Base-by-base conservation (phyloP, 2,113 vertebrate species). In the Eidolon helvum region DNA sequence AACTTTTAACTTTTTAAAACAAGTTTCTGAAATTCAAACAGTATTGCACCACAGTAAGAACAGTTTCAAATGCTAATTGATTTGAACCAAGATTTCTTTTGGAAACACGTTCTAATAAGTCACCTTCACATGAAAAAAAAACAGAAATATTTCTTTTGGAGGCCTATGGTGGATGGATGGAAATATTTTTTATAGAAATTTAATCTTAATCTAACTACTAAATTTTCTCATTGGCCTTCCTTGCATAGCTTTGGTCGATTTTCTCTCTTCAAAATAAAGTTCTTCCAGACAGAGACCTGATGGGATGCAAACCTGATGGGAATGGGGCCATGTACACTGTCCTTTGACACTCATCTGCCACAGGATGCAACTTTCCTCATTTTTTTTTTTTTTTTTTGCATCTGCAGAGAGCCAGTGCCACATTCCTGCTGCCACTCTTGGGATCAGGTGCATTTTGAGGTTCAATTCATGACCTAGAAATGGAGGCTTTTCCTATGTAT, bases 211-310 rank as follows among this genome's bases (percentile, higher is more conserved):
- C 35, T 79, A 95, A 93, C 63, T 21, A 93, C 79, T 90, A 63
- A 68, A 71, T 38, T 68, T 95, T 91, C 43, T 79, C 59, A 71
- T 15, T 10, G 26, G 91, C 26, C 18, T 30, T 74, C 48, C 33
- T 40, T 77, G n/a, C 11, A 14, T 2, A 65, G 30, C 16, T 83
- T 65, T 74, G 10, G 53, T 74, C 11, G 10, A 78, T 91, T 74
- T 93, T 68, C 80, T 93, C 43, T 72, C 68, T 90, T 96, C 43
- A 69, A 84, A 95, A 78, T 50, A 85, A 92, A 92, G 45, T 28
- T 50, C 45, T 80, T 88, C 43, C 28, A 11, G 53, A 26, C 0
- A 22, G 79, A 50, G 24, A 18, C 45, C 61, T n/a, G 10, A 0
- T 15, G 33, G 24, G 35, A 43, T 53, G 50, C 26, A 35, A 68